Percentiles rank a stretch among this genome's conserved stretches.
Evolutionary conservation across 2,888 invertebrate genomes (phyloP).

Genomic region (Drosophila recens): DNA sequence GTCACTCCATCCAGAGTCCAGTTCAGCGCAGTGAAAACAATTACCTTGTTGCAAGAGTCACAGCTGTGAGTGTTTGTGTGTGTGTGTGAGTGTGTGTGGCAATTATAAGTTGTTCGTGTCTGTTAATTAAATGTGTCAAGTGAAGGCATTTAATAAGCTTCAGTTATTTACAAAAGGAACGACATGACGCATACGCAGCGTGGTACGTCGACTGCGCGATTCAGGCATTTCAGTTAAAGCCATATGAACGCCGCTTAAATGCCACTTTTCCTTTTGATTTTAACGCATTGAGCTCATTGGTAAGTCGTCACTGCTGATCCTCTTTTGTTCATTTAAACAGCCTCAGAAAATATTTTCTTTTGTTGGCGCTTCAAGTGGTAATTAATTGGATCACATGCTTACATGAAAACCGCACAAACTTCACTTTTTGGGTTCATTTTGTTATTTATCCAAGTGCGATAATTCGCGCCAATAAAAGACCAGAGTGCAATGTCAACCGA

Average conservation of each 20-base stretch:
- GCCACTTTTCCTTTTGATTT: background rate
- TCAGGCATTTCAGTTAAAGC: slow-evolving; percentile 27
- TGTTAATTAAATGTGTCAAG: slow-evolving; percentile 83
- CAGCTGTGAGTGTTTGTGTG: slow-evolving; percentile 28
- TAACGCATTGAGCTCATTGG: slow-evolving; percentile 32
- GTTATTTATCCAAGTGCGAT: slow-evolving; percentile 57
- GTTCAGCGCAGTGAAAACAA: slow-evolving; percentile 46
- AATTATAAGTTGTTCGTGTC: slow-evolving; percentile 80
- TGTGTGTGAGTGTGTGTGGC: slow-evolving; percentile 35
- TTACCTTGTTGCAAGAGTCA: slow-evolving; percentile 59
- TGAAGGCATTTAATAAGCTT: slow-evolving; percentile 79
- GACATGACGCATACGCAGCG: slow-evolving; percentile 48
- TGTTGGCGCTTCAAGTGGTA: slow-evolving; percentile 34
- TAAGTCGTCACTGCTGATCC: slow-evolving; percentile 26
- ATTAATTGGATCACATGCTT: slow-evolving; percentile 64
- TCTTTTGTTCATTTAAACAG: slow-evolving; percentile 24
- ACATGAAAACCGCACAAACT: slow-evolving; percentile 25
- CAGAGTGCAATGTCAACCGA: slow-evolving; percentile 7
- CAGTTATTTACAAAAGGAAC: slow-evolving; percentile 75
- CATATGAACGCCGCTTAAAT: slow-evolving; percentile 1
- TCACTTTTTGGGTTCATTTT: slow-evolving; percentile 13
- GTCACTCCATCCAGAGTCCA: slow-evolving; percentile 12
- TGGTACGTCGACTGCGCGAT: background rate
- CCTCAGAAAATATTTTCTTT: slow-evolving; percentile 42
- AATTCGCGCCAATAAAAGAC: slow-evolving; percentile 40